A percentile compares a stretch with the other conserved stretches of the same genome.
phyloP scores from a whole-genome alignment of 2,888 invertebrate species.

The Scelioninae gen. 1 region DNA sequence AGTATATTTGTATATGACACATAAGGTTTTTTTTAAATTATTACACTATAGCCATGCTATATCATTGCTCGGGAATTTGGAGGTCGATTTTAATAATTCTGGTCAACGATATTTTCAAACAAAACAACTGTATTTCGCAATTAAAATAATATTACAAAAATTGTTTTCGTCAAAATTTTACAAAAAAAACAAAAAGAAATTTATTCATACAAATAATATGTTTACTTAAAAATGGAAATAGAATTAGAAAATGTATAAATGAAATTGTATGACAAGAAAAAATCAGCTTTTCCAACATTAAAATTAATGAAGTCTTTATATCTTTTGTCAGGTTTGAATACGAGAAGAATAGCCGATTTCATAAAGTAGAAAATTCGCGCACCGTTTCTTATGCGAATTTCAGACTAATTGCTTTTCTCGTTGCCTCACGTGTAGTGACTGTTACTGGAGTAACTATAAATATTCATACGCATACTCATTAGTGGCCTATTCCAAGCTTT shows the following conservation, averaged over 20 bases:
- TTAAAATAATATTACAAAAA: neutral
- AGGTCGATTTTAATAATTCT: neutral
- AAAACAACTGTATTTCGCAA: neutral
- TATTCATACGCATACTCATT: conserved; percentile 72
- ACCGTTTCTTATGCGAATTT: conserved; percentile 46
- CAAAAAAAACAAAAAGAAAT: too few species aligned
- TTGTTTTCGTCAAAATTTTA: too few species aligned
- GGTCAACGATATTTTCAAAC: too few species aligned
- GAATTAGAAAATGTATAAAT: too few species aligned
- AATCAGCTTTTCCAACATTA: neutral
- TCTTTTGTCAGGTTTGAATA: neutral
- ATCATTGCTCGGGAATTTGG: conserved; percentile 20
- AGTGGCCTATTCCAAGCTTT: conserved; percentile 69
- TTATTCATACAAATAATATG: too few species aligned
- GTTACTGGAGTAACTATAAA: conserved; percentile 70
- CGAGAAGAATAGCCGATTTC: conserved; percentile 4
- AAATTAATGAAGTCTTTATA: conserved; percentile 5
- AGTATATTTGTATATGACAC: conserved; percentile 68
- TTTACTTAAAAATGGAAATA: too few species aligned
- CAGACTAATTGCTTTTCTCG: conserved; percentile 54
- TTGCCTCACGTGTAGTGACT: conserved; percentile 62
- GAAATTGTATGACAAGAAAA: too few species aligned
- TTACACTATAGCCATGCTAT: neutral
- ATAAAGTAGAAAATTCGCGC: conserved; percentile 44
- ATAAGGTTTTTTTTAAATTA: conserved; percentile 31